phyloP scores from a whole-genome alignment of 2,888 invertebrate genomes.

The Ormyrus rosae region DNA sequence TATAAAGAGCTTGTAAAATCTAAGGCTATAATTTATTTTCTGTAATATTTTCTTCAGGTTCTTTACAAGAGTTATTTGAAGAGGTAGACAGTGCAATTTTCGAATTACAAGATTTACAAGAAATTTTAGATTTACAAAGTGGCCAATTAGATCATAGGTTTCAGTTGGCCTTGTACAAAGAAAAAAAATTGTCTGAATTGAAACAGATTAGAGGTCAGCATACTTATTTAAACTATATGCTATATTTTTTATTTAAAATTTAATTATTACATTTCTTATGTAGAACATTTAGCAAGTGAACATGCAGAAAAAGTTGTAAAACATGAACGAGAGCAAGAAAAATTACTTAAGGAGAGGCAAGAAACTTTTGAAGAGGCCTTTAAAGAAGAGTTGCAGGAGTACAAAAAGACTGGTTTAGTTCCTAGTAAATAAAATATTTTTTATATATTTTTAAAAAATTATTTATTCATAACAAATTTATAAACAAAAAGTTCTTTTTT shows the following conservation, averaged over 20 bases:
- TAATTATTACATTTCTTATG: background rate
- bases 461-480: conserved; percentile 51
- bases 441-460: conserved; percentile 35
- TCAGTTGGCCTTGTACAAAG: conserved; percentile 83
- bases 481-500: conserved; percentile 24
- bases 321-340: conserved; percentile 78
- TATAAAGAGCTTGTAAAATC: background rate
- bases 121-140: conserved; percentile 83
- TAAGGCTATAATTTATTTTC: background rate
- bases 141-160: conserved; percentile 84
- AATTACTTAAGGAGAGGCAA: conserved; percentile 81
- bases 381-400: conserved; percentile 81
- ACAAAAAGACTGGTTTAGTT: conserved; percentile 80
- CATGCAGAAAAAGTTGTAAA: conserved; percentile 79
- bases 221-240: background rate
- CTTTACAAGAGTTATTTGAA: conserved; percentile 79
- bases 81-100: conserved; percentile 82
- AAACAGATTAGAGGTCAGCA: conserved; percentile 78
- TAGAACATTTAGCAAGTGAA: conserved; percentile 78
- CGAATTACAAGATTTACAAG: conserved; percentile 83
- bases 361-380: conserved; percentile 84
- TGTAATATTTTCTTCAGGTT: conserved; percentile 65
- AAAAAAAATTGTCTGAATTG: conserved; percentile 81
- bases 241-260: conserved; percentile 1
- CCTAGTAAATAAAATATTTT: conserved; percentile 76